Evolutionary conservation across 2,113 vertebrate species (phyloP), one percentile per base, ranked within the genome.

Genomic region (Nipponia nippon): DNA sequence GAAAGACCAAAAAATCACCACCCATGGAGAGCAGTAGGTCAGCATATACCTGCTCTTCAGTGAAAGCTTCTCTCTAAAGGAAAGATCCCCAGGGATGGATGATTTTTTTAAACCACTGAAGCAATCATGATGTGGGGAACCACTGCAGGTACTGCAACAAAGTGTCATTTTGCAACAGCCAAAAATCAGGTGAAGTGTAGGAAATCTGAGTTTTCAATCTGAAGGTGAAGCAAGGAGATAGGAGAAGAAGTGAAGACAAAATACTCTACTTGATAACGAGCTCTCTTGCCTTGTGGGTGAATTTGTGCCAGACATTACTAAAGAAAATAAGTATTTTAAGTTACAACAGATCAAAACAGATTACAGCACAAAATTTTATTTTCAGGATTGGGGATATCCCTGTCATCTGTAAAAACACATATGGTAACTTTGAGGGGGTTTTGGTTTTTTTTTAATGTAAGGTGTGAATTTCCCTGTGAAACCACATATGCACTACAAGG

Each of bases 371-470:
- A 69, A 56, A 73, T 94, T 89, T 89, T 90, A 77, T 94, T 95
- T 95, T 58, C 87, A 83, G 87, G 91, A 80, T 17, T 14, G 87
- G 92, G 89, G 63, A 84, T 93, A 77, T 77, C 89, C 62, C 82
- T 94, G 87, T 96, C 91, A 94, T 96, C 94, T 96, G 75, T 72
- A 95, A 73, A 96, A 95, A 93, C 87, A 93, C 94, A 95, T 82
- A 97, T 76, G 96, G 84, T 27, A 80, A 88, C 78, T 62, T 73
- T 26, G 87, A 95, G 93, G 82, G 84, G 49, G 78, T 47, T 93
- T 81, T 8, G n/a, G 1, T 8, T 58, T 20, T 15, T 61, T 83
- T 78, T 90, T 12, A 63, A 62, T 0, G 20, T 14, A 63, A 95
- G 90, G 89, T 95, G 95, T 94, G 91, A 97, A 97, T 91, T 96